Percentiles rank a stretch among this genome's conserved stretches.
Conservation (phyloP, 2,888 invertebrate genomes). For the Sphinx pinastri region DNA sequence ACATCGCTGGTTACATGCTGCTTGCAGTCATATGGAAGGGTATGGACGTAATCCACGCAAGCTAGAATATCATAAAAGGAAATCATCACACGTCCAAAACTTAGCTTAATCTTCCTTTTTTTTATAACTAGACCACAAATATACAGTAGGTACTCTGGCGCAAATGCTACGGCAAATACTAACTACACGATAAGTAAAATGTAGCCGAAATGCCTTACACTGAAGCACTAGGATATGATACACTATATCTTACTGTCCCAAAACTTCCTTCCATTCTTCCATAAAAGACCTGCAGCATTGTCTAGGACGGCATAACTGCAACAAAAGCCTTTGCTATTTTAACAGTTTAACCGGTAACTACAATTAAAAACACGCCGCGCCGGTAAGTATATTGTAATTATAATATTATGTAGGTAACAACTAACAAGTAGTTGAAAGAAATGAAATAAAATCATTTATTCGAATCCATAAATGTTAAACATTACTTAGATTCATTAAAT, state of each 20-base stretch:
- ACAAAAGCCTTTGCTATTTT: conserved; percentile 4
- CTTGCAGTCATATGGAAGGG: conserved; percentile 32
- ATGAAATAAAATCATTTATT: too few relatives aligned
- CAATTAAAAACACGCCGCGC: too few relatives aligned
- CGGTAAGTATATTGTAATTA: not conserved
- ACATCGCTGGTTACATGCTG: conserved; percentile 18
- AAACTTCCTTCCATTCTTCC: conserved; percentile 28
- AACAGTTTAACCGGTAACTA: too few relatives aligned
- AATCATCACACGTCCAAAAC: not conserved
- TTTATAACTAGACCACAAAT: too few relatives aligned
- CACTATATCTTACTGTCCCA: conserved; percentile 31
- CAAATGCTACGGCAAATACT: too few relatives aligned
- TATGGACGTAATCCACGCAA: conserved; percentile 30
- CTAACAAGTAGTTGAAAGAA: too few relatives aligned
- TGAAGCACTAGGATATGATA: not conserved
- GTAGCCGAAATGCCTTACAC: too few relatives aligned
- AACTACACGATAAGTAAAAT: too few relatives aligned
- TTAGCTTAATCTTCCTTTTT: not conserved
- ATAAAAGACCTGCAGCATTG: conserved; percentile 27
- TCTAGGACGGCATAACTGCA: conserved; percentile 32
- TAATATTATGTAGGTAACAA: not conserved
- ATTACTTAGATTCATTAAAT: too few relatives aligned
- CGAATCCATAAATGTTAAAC: too few relatives aligned
- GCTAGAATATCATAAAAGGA: conserved; percentile 26
- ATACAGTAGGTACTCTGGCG: too few relatives aligned